Conservation (phyloP, 2,113 vertebrate species). For the Oncorhynchus nerka region DNA sequence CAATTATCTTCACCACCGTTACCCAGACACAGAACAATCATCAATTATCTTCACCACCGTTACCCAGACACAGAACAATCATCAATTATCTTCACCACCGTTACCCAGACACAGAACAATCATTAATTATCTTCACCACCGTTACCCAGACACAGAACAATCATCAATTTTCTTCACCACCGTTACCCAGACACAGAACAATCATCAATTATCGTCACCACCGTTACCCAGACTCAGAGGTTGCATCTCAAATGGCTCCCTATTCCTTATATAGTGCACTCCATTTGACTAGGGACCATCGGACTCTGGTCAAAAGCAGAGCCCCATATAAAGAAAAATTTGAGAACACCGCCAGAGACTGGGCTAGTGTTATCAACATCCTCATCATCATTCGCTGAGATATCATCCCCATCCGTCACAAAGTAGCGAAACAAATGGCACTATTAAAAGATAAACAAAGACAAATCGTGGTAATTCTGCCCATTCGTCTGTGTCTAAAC, state of each 20-base stretch:
- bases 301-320: too few relatives aligned
- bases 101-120: background rate
- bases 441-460: conserved; percentile 11
- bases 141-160: background rate
- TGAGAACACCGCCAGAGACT: background rate
- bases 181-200: background rate
- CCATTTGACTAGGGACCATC: too few relatives aligned
- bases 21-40: background rate
- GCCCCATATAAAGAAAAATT: background rate
- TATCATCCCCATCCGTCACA: background rate
- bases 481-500: background rate
- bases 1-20: background rate
- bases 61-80: background rate
- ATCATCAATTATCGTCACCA: too few relatives aligned
- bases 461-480: background rate
- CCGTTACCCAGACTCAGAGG: too few relatives aligned
- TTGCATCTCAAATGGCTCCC: too few relatives aligned
- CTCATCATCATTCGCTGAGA: background rate
- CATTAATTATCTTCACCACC: background rate
- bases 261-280: too few relatives aligned
- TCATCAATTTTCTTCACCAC: background rate
- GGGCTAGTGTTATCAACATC: background rate
- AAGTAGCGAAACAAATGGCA: background rate
- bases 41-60: background rate
- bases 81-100: fast-evolving